These are phyloP conservation scores for Dryomyza anilis DNA, from an alignment of 2,888 invertebrate genomes.

Conservation along the genomic window DNA sequence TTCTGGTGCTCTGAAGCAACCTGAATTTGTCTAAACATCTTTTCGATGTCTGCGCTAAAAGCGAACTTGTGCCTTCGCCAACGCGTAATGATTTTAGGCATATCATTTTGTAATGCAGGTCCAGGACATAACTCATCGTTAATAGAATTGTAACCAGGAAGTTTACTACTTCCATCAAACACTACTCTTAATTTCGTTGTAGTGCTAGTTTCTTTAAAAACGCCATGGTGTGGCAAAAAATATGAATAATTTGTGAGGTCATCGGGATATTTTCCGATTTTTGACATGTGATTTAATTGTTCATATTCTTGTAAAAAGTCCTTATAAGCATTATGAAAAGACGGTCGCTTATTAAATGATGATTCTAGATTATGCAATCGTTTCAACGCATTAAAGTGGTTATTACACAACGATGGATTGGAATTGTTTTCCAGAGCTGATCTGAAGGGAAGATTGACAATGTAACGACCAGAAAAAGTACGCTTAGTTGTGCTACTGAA, in stretches of 20 bases:
- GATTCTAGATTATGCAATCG: constrained; percentile 10
- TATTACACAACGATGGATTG: too few species aligned
- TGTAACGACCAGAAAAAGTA: too few species aligned
- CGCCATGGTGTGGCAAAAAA: constrained; percentile 30
- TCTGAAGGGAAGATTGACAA: constrained; percentile 22
- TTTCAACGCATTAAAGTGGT: too few species aligned
- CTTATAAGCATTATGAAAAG: constrained; percentile 18
- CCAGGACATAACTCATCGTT: constrained; percentile 27
- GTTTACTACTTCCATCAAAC: constrained; percentile 26
- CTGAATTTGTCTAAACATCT: constrained; percentile 33
- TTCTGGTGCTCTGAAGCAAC: constrained; percentile 15
- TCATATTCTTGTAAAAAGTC: constrained; percentile 27
- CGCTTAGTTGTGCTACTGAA: too few species aligned
- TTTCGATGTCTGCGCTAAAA: constrained; percentile 30
- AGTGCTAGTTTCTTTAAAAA: constrained; percentile 26
- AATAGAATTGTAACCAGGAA: background rate
- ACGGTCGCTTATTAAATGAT: constrained; percentile 8
- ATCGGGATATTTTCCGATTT: constrained; percentile 8
- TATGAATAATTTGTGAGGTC: constrained; percentile 12
- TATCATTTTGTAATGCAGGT: constrained; percentile 24
- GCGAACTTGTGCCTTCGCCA: constrained; percentile 26
- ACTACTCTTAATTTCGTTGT: constrained; percentile 30
- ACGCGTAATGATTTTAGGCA: constrained; percentile 20
- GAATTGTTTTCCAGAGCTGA: background rate
- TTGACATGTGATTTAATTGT: constrained; percentile 24